Evolutionary conservation across 2,888 invertebrate genomes (phyloP), one percentile per base, ranked within the genome.

Genomic region (Luffia ferchaultella): DNA sequence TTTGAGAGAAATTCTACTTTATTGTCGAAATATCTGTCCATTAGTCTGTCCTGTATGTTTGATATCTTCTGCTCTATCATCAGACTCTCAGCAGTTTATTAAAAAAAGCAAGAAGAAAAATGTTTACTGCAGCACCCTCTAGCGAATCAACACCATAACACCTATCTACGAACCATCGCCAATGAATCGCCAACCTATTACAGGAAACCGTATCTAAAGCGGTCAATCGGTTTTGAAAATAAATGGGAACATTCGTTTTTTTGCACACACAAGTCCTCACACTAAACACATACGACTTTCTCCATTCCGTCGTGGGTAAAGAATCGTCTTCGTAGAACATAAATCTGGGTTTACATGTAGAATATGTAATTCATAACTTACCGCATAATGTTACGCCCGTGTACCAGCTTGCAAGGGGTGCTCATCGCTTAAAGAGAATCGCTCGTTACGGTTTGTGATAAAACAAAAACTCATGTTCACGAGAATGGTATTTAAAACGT

Each of bases 111-210:
- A n/a, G n/a, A n/a, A n/a, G 43, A 42, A 42, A 42, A 42, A n/a
- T 42, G 43, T 42, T 42, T 42, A n/a, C n/a, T 42, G 43, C n/a
- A 42, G 43, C 43, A n/a, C 43, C n/a, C n/a, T n/a, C 43, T 42
- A n/a, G n/a, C 43, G 16, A 42, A 16, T 42, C n/a, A 42, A 42
- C 43, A 42, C 43, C 43, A 42, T 42, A 42, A 42, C 43, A 9
- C 43, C 7, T 42, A 42, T 42, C 43, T 42, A 42, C 3, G n/a
- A 42, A 42, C 43, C 43, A 42, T 42, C 43, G 43, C n/a, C 43
- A n/a, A 42, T 42, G 43, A n/a, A 42, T 42, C 43, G n/a, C 43
- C 3, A 42, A 16, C 30, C 30, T 7, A 3, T 30, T 30, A 12
- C 12, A 30, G 12, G 12, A 30, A 30, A 30, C 3, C 12, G 30